phyloP scores from a whole-genome alignment of 2,113 vertebrate genomes.

The Cephalophus harveyi region DNA sequence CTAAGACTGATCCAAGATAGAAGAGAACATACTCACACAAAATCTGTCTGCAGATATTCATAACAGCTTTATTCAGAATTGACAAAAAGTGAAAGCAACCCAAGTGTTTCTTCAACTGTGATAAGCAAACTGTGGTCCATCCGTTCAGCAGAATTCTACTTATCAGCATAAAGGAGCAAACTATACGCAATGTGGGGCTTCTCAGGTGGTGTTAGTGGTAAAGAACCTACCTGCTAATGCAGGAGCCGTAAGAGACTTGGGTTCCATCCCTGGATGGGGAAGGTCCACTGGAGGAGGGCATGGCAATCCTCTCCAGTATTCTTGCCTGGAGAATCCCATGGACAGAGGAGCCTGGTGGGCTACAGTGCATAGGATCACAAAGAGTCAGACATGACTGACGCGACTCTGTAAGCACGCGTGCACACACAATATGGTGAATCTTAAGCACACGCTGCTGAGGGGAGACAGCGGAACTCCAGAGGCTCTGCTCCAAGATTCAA shows the following conservation, averaged over 20 bases:
- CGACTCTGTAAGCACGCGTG: fast-evolving
- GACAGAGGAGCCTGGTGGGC: neutral
- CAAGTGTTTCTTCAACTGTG: neutral
- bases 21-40: neutral
- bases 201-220: neutral
- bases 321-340: neutral
- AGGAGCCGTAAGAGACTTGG: neutral
- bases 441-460: neutral
- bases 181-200: fast-evolving
- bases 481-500: fast-evolving
- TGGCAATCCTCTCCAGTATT: neutral
- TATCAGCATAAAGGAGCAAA: neutral
- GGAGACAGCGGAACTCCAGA: neutral
- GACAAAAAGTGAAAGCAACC: neutral
- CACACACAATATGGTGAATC: neutral
- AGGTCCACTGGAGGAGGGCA: neutral
- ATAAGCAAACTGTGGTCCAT: neutral
- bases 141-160: neutral
- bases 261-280: neutral
- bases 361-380: neutral
- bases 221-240: neutral
- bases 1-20: neutral
- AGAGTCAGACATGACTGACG: neutral
- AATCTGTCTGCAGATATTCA: no score
- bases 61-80: neutral